Evolutionary conservation across 1,140 invertebrate genomes (phyloP).

Genomic region (Drosophila saltans): DNA sequence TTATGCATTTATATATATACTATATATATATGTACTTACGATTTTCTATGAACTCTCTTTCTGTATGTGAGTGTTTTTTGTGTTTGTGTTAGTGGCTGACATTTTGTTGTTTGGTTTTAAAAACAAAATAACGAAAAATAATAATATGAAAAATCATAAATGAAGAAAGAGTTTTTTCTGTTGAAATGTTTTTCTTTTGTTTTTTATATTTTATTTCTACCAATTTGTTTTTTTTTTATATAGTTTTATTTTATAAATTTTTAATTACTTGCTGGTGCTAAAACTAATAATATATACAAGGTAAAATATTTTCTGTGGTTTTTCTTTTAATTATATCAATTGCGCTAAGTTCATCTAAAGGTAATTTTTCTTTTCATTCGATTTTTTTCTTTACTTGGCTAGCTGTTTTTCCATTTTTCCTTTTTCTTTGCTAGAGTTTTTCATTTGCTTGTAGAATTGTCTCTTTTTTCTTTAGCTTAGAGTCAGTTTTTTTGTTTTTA

Average conservation of each 20-base stretch:
- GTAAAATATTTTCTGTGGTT: constrained; percentile 67
- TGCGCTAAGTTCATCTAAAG: constrained; percentile 83
- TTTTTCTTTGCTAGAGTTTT: constrained; percentile 32
- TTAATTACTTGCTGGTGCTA: constrained; percentile 69
- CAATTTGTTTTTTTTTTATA: constrained; percentile 61
- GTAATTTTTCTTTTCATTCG: constrained; percentile 62
- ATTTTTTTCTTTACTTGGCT: constrained; percentile 30
- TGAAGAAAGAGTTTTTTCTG: constrained; percentile 17
- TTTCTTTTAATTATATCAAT: constrained; percentile 77
- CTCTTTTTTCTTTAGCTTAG: constrained; percentile 47
- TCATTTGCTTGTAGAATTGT: constrained; percentile 33
- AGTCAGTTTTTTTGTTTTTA: not conserved
- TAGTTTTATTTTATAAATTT: constrained; percentile 40
- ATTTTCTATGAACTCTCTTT: constrained; percentile 44
- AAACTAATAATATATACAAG: constrained; percentile 82
- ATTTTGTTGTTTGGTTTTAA: constrained; percentile 34
- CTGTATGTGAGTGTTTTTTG: constrained; percentile 21
- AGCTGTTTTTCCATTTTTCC: constrained; percentile 7
- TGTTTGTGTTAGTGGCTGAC: constrained; percentile 43
- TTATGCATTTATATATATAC: constrained; percentile 37
- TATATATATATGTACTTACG: constrained; percentile 53
- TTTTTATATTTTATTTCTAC: constrained; percentile 35
- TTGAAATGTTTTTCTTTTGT: constrained; percentile 27
- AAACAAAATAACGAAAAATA: not conserved
- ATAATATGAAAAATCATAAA: not conserved